Percentiles rank a stretch among this genome's conserved stretches.
Evolutionary conservation across 2,113 vertebrate genomes (phyloP).

Genomic region (Hyperopisus bebe): DNA sequence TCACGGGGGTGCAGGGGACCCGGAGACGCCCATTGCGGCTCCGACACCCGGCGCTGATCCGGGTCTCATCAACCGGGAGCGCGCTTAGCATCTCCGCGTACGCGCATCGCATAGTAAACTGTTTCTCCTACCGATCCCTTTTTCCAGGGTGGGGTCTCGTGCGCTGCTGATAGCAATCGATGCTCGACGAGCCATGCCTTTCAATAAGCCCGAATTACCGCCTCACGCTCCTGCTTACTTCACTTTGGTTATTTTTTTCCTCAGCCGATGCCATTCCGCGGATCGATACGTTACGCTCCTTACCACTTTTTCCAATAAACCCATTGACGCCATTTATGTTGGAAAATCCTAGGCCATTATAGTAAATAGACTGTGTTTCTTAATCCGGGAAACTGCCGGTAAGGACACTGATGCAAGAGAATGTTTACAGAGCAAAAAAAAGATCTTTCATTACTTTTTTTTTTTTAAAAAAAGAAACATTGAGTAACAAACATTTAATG

Average conservation of each 20-base stretch:
- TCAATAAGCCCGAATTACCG: slow-evolving; percentile 97
- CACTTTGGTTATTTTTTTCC: slow-evolving; percentile 88
- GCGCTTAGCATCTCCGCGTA: neutral
- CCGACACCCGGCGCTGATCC: neutral
- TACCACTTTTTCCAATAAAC: slow-evolving; percentile 82
- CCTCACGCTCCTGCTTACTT: slow-evolving; percentile 97
- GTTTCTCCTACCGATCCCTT: slow-evolving; percentile 35
- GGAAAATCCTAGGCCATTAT: slow-evolving; percentile 56
- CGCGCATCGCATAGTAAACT: neutral
- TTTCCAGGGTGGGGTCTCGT: slow-evolving; percentile 65
- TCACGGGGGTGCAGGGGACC: neutral
- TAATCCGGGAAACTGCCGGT: neutral
- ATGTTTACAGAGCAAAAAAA: neutral
- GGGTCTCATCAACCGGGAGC: neutral
- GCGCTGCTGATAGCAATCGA: slow-evolving; percentile 73
- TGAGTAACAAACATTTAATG: neutral
- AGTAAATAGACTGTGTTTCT: neutral
- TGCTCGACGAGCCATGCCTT: slow-evolving; percentile 75
- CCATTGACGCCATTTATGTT: slow-evolving; percentile 78
- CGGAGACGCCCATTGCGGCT: neutral
- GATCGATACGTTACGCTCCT: slow-evolving; percentile 81
- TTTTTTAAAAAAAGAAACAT: neutral
- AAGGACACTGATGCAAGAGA: neutral
- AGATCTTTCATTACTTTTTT: neutral
- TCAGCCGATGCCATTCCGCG: slow-evolving; percentile 53